Percentiles rank a stretch among this genome's conserved stretches.
These are phyloP conservation scores for Melieria omissa DNA, from an alignment of 2,888 invertebrate genomes.

Conservation along the genomic window DNA sequence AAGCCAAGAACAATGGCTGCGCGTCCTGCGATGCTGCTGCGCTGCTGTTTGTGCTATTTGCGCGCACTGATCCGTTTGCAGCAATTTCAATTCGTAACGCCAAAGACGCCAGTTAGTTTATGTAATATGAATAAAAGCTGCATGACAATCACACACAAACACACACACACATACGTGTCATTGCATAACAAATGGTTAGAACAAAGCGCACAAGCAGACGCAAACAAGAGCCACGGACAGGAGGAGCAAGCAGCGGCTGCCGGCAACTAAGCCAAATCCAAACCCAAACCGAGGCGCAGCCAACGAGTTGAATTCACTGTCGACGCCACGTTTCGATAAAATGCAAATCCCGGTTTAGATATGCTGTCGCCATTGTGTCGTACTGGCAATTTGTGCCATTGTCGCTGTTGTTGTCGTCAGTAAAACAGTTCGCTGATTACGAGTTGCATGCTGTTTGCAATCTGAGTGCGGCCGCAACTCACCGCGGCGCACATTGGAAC, in stretches of 20 bases:
- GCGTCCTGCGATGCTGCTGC: background rate
- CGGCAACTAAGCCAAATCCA: constrained; percentile 11
- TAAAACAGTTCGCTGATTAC: too few species aligned
- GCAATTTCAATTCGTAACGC: constrained; percentile 21
- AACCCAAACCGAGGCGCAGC: background rate
- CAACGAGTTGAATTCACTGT: background rate
- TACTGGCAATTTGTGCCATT: too few species aligned
- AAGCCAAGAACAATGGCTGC: background rate
- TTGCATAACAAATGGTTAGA: constrained; percentile 30
- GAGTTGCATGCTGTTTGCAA: too few species aligned
- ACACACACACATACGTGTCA: constrained; percentile 2
- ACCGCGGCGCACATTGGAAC: too few species aligned
- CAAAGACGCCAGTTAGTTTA: constrained; percentile 24
- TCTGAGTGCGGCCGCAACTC: too few species aligned
- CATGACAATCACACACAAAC: constrained; percentile 1
- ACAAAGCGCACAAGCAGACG: constrained; percentile 9
- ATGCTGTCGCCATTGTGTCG: too few species aligned
- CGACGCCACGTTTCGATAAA: constrained; percentile 35
- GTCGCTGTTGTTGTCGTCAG: too few species aligned
- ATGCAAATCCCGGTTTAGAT: constrained; percentile 20
- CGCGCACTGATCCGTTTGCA: too few species aligned
- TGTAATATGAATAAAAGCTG: constrained; percentile 8
- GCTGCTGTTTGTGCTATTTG: background rate
- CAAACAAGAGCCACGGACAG: constrained; percentile 17
- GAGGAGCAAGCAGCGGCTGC: background rate